Evolutionary conservation across 2,888 invertebrate genomes (phyloP).

Genomic region (Amphiduros pacificus): DNA sequence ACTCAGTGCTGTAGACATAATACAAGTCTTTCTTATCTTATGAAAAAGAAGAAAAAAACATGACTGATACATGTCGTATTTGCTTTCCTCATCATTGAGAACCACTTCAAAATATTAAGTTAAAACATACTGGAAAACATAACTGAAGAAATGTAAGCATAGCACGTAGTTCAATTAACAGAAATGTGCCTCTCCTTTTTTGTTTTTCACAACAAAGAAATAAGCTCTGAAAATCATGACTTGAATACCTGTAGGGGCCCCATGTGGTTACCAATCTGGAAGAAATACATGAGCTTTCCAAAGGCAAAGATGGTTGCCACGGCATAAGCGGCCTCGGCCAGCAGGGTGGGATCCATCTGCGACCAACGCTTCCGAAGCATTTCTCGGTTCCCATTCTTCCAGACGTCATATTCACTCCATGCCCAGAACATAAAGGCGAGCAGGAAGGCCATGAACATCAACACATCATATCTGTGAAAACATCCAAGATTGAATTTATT

Average conservation of each 20-base stretch:
- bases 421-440: conserved; percentile 74
- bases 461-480: conserved; percentile 61
- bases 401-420: conserved; percentile 65
- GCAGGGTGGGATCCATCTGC: conserved; percentile 68
- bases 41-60: too few species aligned
- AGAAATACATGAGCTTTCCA: conserved; percentile 68
- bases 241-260: conserved; percentile 69
- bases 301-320: conserved; percentile 71
- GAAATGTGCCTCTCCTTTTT: too few species aligned
- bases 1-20: too few species aligned
- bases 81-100: too few species aligned
- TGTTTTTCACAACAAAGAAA: too few species aligned
- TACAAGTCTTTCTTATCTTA: too few species aligned
- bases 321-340: conserved; percentile 71
- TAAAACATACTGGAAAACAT: too few species aligned
- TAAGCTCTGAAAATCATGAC: too few species aligned
- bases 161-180: too few species aligned
- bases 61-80: too few species aligned
- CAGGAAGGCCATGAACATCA: conserved; percentile 74
- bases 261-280: conserved; percentile 68
- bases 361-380: conserved; percentile 71
- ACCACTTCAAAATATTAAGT: too few species aligned
- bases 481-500: neutral
- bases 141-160: too few species aligned
- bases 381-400: conserved; percentile 60